phyloP scores from a whole-genome alignment of 2,888 invertebrate species.

The Margaritifera margaritifera region DNA sequence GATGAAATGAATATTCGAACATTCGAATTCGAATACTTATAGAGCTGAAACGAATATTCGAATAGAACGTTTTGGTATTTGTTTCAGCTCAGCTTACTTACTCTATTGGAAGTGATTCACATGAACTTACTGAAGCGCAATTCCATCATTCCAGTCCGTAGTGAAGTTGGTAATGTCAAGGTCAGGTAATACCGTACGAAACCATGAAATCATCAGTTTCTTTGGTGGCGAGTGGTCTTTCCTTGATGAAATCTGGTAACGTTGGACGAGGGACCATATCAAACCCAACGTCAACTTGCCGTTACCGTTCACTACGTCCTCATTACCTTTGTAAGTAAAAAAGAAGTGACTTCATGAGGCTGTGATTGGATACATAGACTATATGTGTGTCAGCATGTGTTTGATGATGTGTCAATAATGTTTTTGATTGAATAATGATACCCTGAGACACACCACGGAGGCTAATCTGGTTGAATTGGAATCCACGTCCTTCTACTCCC shows the following conservation, averaged over 20 bases:
- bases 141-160: constrained; percentile 97
- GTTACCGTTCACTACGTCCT: constrained; percentile 98
- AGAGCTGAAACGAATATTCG: too few relatives aligned
- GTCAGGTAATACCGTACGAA: constrained; percentile 77
- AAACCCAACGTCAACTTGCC: constrained; percentile 95
- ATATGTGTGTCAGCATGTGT: too few relatives aligned
- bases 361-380: neutral
- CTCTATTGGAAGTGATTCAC: too few relatives aligned
- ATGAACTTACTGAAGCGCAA: constrained; percentile 80
- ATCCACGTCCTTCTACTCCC: too few relatives aligned
- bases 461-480: too few relatives aligned
- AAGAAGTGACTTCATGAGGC: neutral
- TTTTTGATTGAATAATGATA: too few relatives aligned
- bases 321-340: constrained; percentile 81
- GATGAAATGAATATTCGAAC: too few relatives aligned
- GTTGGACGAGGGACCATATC: constrained; percentile 98
- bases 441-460: too few relatives aligned
- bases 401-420: too few relatives aligned
- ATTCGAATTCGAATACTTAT: too few relatives aligned
- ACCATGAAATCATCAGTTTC: constrained; percentile 97
- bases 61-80: too few relatives aligned
- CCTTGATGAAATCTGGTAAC: constrained; percentile 98
- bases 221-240: constrained; percentile 94
- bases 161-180: constrained; percentile 84
- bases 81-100: too few relatives aligned